Percentiles rank a stretch among this genome's conserved stretches.
These are phyloP conservation scores for Rhinella marina DNA, from an alignment of 2,797 vertebrate species.

Conservation along the genomic window DNA sequence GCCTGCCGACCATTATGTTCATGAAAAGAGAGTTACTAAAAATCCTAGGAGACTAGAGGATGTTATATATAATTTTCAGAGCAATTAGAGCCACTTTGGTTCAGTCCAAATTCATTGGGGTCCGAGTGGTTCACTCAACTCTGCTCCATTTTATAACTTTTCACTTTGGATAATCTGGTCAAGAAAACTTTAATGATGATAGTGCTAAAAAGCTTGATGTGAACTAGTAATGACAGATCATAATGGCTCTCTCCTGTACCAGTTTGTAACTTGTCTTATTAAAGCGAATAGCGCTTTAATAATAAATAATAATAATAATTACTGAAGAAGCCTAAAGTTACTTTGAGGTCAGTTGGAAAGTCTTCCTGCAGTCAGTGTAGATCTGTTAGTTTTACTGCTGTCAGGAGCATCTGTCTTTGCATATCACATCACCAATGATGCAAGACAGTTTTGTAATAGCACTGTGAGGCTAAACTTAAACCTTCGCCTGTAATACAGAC, in stretches of 20 bases:
- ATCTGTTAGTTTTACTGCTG: conserved; percentile 33
- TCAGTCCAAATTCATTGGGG: no score
- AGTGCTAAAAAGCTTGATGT: not conserved
- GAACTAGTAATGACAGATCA: not conserved
- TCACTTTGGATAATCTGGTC: not conserved
- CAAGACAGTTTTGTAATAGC: conserved; percentile 37
- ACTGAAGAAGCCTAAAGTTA: not conserved
- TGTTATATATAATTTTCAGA: no score
- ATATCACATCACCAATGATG: conserved; percentile 47
- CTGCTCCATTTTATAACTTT: not conserved
- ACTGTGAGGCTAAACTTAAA: conserved; percentile 3
- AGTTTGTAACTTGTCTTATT: no score
- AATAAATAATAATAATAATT: no score
- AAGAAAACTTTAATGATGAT: not conserved
- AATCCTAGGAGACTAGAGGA: no score
- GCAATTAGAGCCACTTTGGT: no score
- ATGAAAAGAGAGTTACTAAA: no score
- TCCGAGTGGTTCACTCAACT: no score
- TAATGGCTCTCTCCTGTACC: no score
- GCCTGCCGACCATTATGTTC: no score
- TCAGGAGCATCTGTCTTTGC: conserved; percentile 41
- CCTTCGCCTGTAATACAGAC: not conserved
- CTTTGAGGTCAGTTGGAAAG: conserved; percentile 34
- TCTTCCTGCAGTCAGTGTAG: conserved; percentile 14
- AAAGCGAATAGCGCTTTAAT: no score